Percentiles rank a stretch among this genome's conserved stretches.
phyloP scores from a whole-genome alignment of 37 sponge, comb jelly and placozoan species.

The Agelas oroides region DNA sequence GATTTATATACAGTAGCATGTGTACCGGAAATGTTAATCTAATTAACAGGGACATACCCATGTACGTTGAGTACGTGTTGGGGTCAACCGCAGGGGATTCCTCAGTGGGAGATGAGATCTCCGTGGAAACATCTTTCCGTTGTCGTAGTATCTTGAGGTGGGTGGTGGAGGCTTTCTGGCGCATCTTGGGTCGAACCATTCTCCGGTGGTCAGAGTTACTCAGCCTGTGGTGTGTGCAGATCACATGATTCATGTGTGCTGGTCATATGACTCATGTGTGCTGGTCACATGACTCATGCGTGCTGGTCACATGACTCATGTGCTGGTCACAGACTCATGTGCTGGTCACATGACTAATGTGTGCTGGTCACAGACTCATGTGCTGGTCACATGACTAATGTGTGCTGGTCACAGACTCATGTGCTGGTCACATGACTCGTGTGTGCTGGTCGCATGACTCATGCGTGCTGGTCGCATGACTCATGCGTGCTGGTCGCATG shows the following conservation, averaged over 20 bases:
- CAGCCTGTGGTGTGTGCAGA: conserved; percentile 48
- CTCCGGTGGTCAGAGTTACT: conserved; percentile 49
- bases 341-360: too few species aligned
- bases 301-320: too few species aligned
- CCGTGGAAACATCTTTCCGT: conserved; percentile 59
- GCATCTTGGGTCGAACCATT: conserved; percentile 58
- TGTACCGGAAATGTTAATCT: too few species aligned
- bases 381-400: too few species aligned
- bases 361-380: too few species aligned
- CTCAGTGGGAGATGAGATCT: conserved; percentile 15
- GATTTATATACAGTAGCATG: too few species aligned
- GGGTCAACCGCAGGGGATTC: conserved; percentile 23
- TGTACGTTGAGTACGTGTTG: conserved; percentile 75
- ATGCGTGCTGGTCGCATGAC: neutral
- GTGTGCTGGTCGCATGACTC: too few species aligned
- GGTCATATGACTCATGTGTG: conserved; percentile 3
- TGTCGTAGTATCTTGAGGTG: conserved; percentile 61
- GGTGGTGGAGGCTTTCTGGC: conserved; percentile 73
- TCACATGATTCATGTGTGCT: conserved; percentile 15
- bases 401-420: too few species aligned
- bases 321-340: too few species aligned
- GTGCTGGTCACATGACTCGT: too few species aligned
- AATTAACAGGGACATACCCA: conserved; percentile 55
- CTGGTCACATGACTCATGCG: too few species aligned
- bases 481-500: conserved; percentile 14